These are phyloP conservation scores for Mythimna vitellina DNA, from an alignment of 2,888 invertebrate species.

Conservation along the genomic window DNA sequence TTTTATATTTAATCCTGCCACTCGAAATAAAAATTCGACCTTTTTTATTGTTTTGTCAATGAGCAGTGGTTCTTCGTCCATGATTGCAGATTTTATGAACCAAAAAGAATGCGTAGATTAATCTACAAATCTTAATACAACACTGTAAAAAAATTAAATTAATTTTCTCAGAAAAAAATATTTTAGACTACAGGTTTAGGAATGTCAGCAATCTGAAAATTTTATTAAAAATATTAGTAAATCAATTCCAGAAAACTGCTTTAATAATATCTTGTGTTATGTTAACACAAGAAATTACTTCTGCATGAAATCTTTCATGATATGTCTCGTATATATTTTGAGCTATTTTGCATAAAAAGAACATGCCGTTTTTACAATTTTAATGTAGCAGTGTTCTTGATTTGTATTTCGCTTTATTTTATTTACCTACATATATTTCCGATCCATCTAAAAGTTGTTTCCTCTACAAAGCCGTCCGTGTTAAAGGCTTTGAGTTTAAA, in stretches of 20 bases:
- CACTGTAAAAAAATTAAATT: not conserved
- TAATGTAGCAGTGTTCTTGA: too few species aligned
- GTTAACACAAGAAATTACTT: slow-evolving; percentile 24
- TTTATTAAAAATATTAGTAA: not conserved
- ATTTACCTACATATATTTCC: not conserved
- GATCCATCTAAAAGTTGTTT: slow-evolving; percentile 23
- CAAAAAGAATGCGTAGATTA: not conserved
- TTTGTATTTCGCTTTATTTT: too few species aligned
- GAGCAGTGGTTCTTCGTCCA: slow-evolving; percentile 41
- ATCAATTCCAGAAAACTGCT: not conserved
- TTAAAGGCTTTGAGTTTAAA: slow-evolving; percentile 39
- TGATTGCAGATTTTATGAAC: not conserved
- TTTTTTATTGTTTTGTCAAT: slow-evolving; percentile 70
- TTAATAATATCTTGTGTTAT: not conserved
- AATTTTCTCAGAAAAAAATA: slow-evolving; percentile 11
- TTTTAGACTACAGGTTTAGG: slow-evolving; percentile 22
- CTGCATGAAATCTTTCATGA: not conserved
- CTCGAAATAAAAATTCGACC: slow-evolving; percentile 64
- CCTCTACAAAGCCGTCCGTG: not conserved
- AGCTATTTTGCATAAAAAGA: not conserved
- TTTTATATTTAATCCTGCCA: slow-evolving; percentile 69
- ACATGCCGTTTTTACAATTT: too few species aligned
- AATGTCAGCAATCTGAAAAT: slow-evolving; percentile 8
- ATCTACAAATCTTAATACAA: not conserved
- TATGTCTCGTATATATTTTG: not conserved